These are phyloP conservation scores for Gnathonemus echidnorhynchus DNA, from an alignment of 2,113 vertebrate genomes.

Conservation along the genomic window DNA sequence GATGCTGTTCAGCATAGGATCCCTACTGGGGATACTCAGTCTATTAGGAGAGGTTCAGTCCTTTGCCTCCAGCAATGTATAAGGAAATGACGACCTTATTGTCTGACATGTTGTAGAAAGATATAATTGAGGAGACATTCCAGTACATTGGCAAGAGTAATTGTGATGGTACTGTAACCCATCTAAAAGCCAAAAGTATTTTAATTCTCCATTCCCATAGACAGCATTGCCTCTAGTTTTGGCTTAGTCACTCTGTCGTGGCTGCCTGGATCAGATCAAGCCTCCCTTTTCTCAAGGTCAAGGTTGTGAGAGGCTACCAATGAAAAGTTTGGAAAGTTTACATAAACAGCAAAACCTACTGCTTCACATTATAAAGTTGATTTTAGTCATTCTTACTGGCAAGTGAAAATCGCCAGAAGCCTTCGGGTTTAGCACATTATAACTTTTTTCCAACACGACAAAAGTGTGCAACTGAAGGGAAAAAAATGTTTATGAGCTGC, in stretches of 20 bases:
- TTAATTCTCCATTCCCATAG: not conserved
- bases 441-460: not conserved
- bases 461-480: not conserved
- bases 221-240: not conserved
- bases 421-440: not conserved
- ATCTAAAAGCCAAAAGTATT: not conserved
- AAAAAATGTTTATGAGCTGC: not conserved
- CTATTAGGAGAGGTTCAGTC: not conserved
- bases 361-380: not conserved
- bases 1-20: not conserved
- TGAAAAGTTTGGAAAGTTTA: not conserved
- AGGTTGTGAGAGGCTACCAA: not conserved
- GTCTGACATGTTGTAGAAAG: not conserved
- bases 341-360: not conserved
- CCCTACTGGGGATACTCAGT: not conserved
- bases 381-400: not conserved
- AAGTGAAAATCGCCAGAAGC: not conserved
- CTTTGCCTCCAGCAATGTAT: not conserved
- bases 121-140: not conserved
- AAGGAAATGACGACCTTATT: not conserved
- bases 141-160: not conserved
- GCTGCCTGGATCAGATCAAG: not conserved
- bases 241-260: not conserved
- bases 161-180: not conserved
- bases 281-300: not conserved